Conservation (phyloP, 2,797 vertebrate genomes). For the Sandelia bainsii region DNA sequence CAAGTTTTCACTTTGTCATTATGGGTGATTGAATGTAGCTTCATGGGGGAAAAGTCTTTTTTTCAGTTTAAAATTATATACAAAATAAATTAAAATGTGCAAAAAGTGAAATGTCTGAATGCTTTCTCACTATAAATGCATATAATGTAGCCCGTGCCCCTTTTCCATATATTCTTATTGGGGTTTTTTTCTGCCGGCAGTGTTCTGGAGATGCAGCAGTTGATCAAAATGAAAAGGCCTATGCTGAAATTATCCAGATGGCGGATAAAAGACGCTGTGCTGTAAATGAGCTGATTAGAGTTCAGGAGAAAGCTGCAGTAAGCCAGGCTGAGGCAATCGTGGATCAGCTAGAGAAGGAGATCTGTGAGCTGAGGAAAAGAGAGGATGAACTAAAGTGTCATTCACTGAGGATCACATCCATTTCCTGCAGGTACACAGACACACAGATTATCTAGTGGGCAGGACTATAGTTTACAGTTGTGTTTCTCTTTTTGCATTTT, state of each 20-base stretch:
- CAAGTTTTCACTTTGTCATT: no score
- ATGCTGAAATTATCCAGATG: slow-evolving; percentile 49
- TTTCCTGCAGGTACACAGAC: slow-evolving; percentile 53
- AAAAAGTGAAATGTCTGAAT: no score
- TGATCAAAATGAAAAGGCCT: slow-evolving; percentile 53
- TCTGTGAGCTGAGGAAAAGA: slow-evolving; percentile 44
- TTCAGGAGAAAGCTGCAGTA: slow-evolving; percentile 39
- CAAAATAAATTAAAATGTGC: no score
- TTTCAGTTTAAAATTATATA: no score
- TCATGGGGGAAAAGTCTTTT: no score
- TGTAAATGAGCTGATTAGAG: slow-evolving; percentile 51
- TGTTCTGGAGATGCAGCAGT: slow-evolving; percentile 33
- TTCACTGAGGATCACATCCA: slow-evolving; percentile 56
- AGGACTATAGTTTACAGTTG: neutral
- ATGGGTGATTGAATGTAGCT: no score
- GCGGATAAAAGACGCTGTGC: slow-evolving; percentile 39
- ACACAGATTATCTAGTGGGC: neutral
- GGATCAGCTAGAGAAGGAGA: slow-evolving; percentile 50
- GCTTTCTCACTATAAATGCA: neutral
- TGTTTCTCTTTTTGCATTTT: slow-evolving; percentile 15
- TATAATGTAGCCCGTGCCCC: neutral
- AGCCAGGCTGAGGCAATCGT: slow-evolving; percentile 24
- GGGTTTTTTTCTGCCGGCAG: slow-evolving; percentile 23
- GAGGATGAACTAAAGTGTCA: slow-evolving; percentile 52
- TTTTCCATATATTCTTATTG: accelerated